Base-by-base conservation (phyloP, 2,113 vertebrate species). In the Mirza zaza region DNA sequence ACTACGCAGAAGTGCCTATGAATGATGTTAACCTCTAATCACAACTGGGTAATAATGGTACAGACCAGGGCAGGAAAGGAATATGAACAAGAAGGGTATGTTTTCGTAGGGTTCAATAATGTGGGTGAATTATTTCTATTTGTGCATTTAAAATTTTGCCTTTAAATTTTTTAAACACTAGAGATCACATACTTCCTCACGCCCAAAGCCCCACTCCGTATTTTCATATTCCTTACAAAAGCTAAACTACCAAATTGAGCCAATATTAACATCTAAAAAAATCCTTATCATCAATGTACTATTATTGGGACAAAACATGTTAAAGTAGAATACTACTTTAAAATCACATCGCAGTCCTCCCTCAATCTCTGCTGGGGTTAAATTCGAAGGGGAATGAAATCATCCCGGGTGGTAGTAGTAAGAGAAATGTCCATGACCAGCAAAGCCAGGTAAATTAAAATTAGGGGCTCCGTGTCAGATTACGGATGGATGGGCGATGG, bases 101-200 rank as follows among this genome's bases (percentile, higher is more conserved):
- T 57, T 50, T 92, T 32, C 34, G 50, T 12, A 84, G 48, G 65
- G 25, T 52, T 90, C 70, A 71, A 21, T 25, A 29, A 83, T 17
- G 73, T 52, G 52, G 39, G 57, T 29, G 18, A n/a, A 90, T 77
- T n/a, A 36, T 81, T 91, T 80, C 75, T 93, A 87, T 86, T 70
- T 82, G 70, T 94, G 48, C 36, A 70, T 68, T 36, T 81, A 89
- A 95, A 79, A 42, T n/a, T 42, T 55, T 55, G 52, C 52, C 52
- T 55, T 55, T 55, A 89, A 94, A 79, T 48, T n/a, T 48, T 57
- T 77, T 81, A 25, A 91, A 71, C 67, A 71, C 68, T 15, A 45
- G 13, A 61, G 57, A 55, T 55, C 63, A 90, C 63, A 90, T 34
- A 68, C 48, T 93, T 94, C 65, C 84, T 94, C 76, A 63, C 2